Percentiles rank a stretch among this genome's conserved stretches.
Evolutionary conservation across 2,113 vertebrate species (phyloP).

Genomic region (Oriolus oriolus): DNA sequence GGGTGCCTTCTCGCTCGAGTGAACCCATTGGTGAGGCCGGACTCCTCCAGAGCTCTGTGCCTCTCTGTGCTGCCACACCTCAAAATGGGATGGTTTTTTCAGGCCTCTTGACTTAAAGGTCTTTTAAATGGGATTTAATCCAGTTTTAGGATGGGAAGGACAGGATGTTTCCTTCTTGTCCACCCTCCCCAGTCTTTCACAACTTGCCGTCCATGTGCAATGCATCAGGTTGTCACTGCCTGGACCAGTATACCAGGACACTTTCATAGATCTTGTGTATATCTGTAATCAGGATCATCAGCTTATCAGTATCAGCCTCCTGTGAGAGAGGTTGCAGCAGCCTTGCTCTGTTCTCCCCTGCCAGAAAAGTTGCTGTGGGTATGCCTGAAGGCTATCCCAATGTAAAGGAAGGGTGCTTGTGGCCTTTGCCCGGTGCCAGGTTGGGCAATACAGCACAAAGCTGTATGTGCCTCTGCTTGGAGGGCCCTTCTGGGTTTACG

Average conservation of each 20-base stretch:
- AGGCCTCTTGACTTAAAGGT: not conserved
- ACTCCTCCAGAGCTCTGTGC: not conserved
- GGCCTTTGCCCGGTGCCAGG: not conserved
- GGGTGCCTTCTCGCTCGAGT: fast-evolving
- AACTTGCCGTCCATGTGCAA: fast-evolving
- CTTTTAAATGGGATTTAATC: not conserved
- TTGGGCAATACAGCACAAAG: not conserved
- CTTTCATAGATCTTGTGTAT: not conserved
- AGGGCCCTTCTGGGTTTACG: not conserved
- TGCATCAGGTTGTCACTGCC: not conserved
- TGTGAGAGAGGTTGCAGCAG: not conserved
- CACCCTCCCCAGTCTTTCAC: not conserved
- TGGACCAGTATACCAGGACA: not conserved
- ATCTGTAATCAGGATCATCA: not conserved
- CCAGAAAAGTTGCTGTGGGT: not conserved
- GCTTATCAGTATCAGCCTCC: not conserved
- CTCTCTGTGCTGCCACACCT: not conserved
- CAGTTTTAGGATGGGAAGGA: not conserved
- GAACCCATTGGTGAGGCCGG: fast-evolving
- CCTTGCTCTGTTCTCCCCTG: not conserved
- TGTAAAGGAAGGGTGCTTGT: not conserved
- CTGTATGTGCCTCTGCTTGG: not conserved
- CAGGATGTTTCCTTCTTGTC: not conserved
- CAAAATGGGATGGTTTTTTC: not conserved
- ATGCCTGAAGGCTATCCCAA: not conserved